These are phyloP conservation scores for Chloroclysta siterata DNA, from an alignment of 2,888 invertebrate genomes.

Conservation along the genomic window DNA sequence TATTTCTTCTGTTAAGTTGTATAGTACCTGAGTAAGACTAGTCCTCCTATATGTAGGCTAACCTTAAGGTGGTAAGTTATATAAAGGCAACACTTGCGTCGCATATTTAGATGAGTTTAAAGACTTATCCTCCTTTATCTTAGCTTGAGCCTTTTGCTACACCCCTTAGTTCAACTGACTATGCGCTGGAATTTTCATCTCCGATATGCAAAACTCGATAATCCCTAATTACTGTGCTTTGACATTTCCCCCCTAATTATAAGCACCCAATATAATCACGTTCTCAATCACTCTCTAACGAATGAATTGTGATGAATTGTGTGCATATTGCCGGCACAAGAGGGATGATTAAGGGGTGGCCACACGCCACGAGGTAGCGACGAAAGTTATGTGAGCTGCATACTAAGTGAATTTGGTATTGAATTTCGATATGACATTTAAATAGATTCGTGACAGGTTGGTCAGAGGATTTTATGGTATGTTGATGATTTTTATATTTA, in stretches of 20 bases:
- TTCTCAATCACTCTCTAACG: slow-evolving; percentile 51
- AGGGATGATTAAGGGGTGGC: slow-evolving; percentile 61
- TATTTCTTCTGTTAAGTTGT: no score
- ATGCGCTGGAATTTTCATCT: neutral
- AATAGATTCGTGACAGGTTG: slow-evolving; percentile 28
- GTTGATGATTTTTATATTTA: neutral
- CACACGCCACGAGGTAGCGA: slow-evolving; percentile 50
- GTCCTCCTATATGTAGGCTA: no score
- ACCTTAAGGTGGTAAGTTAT: no score
- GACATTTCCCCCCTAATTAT: slow-evolving; percentile 33
- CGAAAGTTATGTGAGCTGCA: slow-evolving; percentile 55
- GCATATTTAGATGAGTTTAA: no score
- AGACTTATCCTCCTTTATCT: no score
- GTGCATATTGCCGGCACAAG: slow-evolving; percentile 60
- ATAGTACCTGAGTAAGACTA: no score
- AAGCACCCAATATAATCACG: slow-evolving; percentile 36
- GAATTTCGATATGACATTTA: slow-evolving; percentile 41
- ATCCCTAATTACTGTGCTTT: slow-evolving; percentile 26
- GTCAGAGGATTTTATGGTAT: neutral
- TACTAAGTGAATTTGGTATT: slow-evolving; percentile 48
- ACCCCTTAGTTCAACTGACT: neutral
- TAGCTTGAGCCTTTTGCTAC: neutral
- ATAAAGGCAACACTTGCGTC: no score
- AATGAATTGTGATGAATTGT: slow-evolving; percentile 67
- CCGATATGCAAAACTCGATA: slow-evolving; percentile 11